These are phyloP conservation scores for Muraenolepis orangiensis DNA, from an alignment of 2,797 vertebrate genomes.

Conservation along the genomic window DNA sequence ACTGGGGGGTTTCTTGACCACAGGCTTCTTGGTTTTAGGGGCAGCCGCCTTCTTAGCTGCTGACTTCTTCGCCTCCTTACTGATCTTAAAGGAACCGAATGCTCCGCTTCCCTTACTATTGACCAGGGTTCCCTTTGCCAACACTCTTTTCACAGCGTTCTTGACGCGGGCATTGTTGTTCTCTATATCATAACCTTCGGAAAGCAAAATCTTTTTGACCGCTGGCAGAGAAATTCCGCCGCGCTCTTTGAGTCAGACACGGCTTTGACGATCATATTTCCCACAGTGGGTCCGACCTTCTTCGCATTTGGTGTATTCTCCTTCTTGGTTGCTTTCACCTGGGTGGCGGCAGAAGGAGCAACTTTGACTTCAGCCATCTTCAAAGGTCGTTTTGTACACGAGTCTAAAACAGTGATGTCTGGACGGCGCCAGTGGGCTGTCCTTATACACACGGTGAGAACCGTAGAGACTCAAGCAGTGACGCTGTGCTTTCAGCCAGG, in stretches of 20 bases:
- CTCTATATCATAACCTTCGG: slow-evolving; percentile 30
- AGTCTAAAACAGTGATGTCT: not conserved
- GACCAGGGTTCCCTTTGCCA: not conserved
- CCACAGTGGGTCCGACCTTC: not conserved
- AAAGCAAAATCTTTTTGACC: not conserved
- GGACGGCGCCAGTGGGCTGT: not conserved
- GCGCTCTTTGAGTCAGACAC: slow-evolving; percentile 1
- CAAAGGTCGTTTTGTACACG: fast-evolving
- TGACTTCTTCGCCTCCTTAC: slow-evolving; percentile 24
- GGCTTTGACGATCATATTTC: slow-evolving; percentile 1
- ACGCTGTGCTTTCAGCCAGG: no score
- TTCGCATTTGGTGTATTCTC: not conserved
- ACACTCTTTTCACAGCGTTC: slow-evolving; percentile 62
- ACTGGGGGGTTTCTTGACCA: no score
- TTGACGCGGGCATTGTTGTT: slow-evolving; percentile 76
- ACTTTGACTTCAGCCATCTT: slow-evolving; percentile 46
- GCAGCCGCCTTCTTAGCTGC: slow-evolving; percentile 3
- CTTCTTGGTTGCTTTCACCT: slow-evolving; percentile 1
- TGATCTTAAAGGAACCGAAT: not conserved
- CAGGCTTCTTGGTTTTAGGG: slow-evolving; percentile 5
- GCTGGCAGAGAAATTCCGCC: slow-evolving; percentile 2
- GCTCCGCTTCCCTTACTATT: not conserved
- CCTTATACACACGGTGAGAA: slow-evolving; percentile 44
- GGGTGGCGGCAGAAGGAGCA: not conserved
- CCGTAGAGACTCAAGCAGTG: slow-evolving; percentile 32